Evolutionary conservation across 1,140 invertebrate genomes (phyloP), one percentile per base, ranked within the genome.

Genomic region (Saccostrea glomerata): DNA sequence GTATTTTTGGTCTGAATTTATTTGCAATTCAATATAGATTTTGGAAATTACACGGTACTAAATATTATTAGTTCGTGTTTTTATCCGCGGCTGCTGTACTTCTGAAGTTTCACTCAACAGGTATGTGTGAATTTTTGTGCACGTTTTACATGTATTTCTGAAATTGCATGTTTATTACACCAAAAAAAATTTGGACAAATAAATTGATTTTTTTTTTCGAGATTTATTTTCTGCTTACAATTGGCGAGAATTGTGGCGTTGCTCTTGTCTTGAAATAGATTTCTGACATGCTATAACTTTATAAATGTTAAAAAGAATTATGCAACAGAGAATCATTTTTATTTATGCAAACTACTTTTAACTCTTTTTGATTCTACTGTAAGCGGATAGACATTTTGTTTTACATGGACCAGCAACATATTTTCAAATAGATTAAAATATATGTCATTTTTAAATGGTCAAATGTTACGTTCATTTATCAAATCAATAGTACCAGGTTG

Each of bases 211-310:
- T 47, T 47, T 47, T 47, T n/a, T n/a, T 12, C 9, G 36, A 15
- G 70, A 30, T 36, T 77, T 30, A 5, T 23, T 66, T n/a, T 66
- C 23, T 66, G 30, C 15, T 77, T 25, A 40, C 36, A 15, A 77
- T 12, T 11, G 25, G 25, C 12, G 15, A 12, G 70, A 30, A 11
- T 77, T 25, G 15, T 77, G 25, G 30, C 23, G 70, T 5, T 15
- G 70, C 2, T 77, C 70, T 77, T 77, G 7, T 9, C 15, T 17
- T 77, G 7, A 15, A 77, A 30, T 36, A 77, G 70, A 77, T n/a
- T 63, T 63, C n/a, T 63, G 58, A n/a, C 58, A 63, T 20, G 58
- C n/a, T 63, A n/a, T 63, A 63, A 63, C 58, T n/a, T 63, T 63
- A 20, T 17, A 63, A 63, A n/a, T 63, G n/a, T 63, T 63, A 63